Evolutionary conservation across 1,140 invertebrate genomes (phyloP).

Genomic region (Cataglyphis hispanica): DNA sequence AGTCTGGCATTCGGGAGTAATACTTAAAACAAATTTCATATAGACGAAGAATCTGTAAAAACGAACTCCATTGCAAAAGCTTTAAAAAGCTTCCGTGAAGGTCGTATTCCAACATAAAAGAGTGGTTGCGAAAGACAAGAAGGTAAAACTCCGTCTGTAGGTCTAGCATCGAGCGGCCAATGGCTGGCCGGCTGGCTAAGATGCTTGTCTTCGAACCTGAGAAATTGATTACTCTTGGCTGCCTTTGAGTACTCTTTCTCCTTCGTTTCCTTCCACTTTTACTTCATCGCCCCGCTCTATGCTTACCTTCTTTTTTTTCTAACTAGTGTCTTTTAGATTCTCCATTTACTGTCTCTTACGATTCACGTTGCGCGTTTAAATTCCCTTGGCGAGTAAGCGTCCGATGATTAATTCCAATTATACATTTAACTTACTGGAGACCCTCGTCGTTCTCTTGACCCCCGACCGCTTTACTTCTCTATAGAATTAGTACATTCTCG

Average conservation of each 20-base stretch:
- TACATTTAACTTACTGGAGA: constrained; percentile 25
- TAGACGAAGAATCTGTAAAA: constrained; percentile 43
- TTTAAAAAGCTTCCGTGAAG: constrained; percentile 31
- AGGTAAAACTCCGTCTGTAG: constrained; percentile 56
- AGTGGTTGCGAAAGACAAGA: constrained; percentile 47
- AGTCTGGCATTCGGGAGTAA: not conserved
- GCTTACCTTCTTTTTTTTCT: constrained; percentile 21
- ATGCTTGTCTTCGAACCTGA: constrained; percentile 67
- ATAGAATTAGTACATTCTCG: not conserved
- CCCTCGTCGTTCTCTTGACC: not conserved
- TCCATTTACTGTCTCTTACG: constrained; percentile 19
- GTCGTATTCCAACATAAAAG: constrained; percentile 21
- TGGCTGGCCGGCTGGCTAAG: constrained; percentile 66
- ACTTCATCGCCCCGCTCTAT: constrained; percentile 1
- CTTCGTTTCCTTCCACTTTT: constrained; percentile 49
- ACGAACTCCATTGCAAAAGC: not conserved
- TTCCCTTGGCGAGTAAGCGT: constrained; percentile 47
- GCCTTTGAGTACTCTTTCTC: constrained; percentile 64
- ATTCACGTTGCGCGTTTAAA: constrained; percentile 57
- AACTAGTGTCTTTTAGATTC: constrained; percentile 29
- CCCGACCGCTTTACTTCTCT: not conserved
- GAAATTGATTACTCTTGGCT: constrained; percentile 70
- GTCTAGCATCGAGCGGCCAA: constrained; percentile 48
- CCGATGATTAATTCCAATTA: constrained; percentile 54
- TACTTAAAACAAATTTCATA: constrained; percentile 21